Evolutionary conservation across 2,113 vertebrate species (phyloP).

Genomic region (Pseudorasbora parva): DNA sequence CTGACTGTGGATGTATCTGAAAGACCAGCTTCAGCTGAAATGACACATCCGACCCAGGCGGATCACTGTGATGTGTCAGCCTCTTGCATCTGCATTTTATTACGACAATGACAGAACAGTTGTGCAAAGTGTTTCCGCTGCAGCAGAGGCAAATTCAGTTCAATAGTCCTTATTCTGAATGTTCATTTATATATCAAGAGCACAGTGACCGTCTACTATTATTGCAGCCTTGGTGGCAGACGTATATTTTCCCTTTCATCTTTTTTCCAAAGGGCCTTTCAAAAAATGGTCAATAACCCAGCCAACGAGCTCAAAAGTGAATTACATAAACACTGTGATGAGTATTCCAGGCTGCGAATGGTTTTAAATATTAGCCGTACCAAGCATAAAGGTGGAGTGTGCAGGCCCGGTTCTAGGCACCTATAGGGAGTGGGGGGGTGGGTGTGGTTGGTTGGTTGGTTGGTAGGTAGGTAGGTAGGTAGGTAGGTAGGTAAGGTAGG

Average conservation of each 20-base stretch:
- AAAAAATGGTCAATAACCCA: background rate
- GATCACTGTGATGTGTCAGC: background rate
- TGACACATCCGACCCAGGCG: constrained; percentile 14
- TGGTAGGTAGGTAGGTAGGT: no score
- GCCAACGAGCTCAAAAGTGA: background rate
- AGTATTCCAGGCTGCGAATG: no score
- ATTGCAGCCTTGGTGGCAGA: background rate
- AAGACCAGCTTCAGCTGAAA: background rate
- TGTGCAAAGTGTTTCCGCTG: background rate
- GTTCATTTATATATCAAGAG: background rate
- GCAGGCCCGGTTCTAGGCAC: no score
- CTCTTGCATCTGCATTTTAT: constrained; percentile 24
- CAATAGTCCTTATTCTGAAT: background rate
- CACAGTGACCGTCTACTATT: background rate
- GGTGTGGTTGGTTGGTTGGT: no score
- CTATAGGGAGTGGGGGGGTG: no score
- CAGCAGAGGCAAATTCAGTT: background rate
- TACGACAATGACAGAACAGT: background rate
- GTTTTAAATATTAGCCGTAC: no score
- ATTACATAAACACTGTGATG: background rate
- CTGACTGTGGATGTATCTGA: background rate
- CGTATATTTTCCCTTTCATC: background rate
- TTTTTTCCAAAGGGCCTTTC: background rate
- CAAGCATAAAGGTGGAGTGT: no score
- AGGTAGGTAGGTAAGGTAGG: no score